phyloP scores from a whole-genome alignment of 2,888 invertebrate species.

The Cryptocephalus moraei region DNA sequence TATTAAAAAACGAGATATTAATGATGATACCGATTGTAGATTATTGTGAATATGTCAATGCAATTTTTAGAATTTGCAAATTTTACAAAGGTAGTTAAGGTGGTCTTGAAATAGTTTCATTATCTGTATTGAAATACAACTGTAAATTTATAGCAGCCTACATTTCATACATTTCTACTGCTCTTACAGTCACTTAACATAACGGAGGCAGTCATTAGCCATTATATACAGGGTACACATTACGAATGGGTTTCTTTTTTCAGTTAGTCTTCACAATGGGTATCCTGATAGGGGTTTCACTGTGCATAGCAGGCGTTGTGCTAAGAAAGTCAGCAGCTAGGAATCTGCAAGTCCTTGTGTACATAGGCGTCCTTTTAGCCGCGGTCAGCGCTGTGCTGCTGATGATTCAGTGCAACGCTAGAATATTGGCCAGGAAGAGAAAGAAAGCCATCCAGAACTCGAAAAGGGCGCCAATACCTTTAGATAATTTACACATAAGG shows the following conservation, averaged over 20 bases:
- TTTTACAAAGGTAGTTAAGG: too few species aligned
- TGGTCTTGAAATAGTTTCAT: too few species aligned
- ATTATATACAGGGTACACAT: too few species aligned
- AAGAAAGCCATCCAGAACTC: conserved; percentile 26
- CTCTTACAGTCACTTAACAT: too few species aligned
- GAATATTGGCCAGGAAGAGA: conserved; percentile 25
- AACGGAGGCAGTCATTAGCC: too few species aligned
- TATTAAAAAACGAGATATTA: too few species aligned
- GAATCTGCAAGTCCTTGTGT: conserved; percentile 55
- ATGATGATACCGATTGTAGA: too few species aligned
- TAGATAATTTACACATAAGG: conserved; percentile 26
- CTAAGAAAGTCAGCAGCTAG: conserved; percentile 52
- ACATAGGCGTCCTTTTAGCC: conserved; percentile 52
- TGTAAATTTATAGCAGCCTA: too few species aligned
- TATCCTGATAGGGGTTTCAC: conserved; percentile 52
- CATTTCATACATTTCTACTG: too few species aligned
- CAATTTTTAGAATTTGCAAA: too few species aligned
- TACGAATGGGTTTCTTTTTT: conserved; percentile 2
- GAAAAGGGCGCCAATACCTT: conserved; percentile 28
- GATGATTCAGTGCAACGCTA: conserved; percentile 53
- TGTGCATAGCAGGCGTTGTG: conserved; percentile 56
- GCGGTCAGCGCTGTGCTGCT: conserved; percentile 52
- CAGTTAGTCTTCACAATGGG: conserved; percentile 59
- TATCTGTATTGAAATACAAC: too few species aligned
- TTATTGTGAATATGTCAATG: too few species aligned